These are phyloP conservation scores for Pherbina coryleti DNA, from an alignment of 2,888 invertebrate species.

Conservation along the genomic window DNA sequence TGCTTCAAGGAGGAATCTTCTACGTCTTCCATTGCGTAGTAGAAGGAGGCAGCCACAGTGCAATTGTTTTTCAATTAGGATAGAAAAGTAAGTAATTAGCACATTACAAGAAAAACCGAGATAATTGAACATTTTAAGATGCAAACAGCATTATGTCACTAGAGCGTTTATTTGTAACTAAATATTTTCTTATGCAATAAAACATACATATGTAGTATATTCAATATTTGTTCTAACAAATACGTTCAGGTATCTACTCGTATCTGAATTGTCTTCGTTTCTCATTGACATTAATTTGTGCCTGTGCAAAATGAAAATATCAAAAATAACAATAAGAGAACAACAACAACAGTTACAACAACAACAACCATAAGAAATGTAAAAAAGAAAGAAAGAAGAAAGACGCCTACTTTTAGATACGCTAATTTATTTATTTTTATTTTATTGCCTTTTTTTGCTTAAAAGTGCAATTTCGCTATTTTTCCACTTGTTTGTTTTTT, in stretches of 20 bases:
- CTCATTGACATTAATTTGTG: slow-evolving; percentile 9
- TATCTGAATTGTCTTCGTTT: background rate
- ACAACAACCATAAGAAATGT: background rate
- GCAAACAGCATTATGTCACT: too few relatives aligned
- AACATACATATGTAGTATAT: background rate
- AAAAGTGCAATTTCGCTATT: background rate
- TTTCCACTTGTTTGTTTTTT: background rate
- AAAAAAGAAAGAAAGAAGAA: background rate
- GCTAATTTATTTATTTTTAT: slow-evolving; percentile 19
- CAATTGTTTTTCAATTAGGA: too few relatives aligned
- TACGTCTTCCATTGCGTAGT: too few relatives aligned
- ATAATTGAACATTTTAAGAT: too few relatives aligned
- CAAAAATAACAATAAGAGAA: background rate
- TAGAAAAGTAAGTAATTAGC: too few relatives aligned
- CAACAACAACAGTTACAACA: slow-evolving; percentile 11
- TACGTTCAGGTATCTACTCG: background rate
- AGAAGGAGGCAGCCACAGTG: too few relatives aligned
- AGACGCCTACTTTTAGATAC: background rate
- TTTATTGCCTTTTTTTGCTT: slow-evolving; percentile 16
- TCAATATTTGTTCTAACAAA: background rate
- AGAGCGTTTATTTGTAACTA: too few relatives aligned
- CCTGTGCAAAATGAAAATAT: background rate
- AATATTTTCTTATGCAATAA: too few relatives aligned
- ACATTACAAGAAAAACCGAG: too few relatives aligned
- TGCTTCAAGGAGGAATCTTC: too few relatives aligned